phyloP scores from a whole-genome alignment of 2,113 vertebrate species.

The Alces alces region DNA sequence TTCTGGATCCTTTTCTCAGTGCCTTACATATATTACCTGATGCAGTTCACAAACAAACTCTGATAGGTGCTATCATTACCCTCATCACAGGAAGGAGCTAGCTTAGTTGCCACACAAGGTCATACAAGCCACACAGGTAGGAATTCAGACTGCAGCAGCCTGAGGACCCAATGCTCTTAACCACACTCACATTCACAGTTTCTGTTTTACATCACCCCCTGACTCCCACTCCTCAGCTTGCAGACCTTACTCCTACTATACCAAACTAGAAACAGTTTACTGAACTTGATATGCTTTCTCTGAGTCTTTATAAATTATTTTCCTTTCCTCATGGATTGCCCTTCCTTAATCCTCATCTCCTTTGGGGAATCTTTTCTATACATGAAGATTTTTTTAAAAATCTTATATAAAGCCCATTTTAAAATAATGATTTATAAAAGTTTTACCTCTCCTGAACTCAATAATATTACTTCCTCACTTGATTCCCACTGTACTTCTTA shows the following conservation, averaged over 20 bases:
- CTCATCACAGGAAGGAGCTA: not conserved
- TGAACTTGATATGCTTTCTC: not conserved
- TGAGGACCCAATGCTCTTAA: not conserved
- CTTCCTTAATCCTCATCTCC: not conserved
- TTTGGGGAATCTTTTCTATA: not conserved
- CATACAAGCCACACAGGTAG: not conserved
- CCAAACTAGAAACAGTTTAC: not conserved
- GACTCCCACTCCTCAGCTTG: not conserved
- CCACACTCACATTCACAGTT: not conserved
- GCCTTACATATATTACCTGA: not conserved
- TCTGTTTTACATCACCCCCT: not conserved
- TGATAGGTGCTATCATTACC: not conserved
- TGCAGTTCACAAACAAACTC: not conserved
- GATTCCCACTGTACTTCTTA: not conserved
- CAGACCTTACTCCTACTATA: not conserved
- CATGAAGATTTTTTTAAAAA: not conserved
- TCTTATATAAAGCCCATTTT: not conserved
- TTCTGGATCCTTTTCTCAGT: not conserved
- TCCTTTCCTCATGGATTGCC: not conserved
- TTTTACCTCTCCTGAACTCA: not conserved
- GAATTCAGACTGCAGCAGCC: not conserved
- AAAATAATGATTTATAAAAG: not conserved
- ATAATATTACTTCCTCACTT: not conserved
- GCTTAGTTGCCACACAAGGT: not conserved
- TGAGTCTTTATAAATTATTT: not conserved